Conservation (phyloP, 2,888 invertebrate species). For the Brassicogethes aeneus region DNA sequence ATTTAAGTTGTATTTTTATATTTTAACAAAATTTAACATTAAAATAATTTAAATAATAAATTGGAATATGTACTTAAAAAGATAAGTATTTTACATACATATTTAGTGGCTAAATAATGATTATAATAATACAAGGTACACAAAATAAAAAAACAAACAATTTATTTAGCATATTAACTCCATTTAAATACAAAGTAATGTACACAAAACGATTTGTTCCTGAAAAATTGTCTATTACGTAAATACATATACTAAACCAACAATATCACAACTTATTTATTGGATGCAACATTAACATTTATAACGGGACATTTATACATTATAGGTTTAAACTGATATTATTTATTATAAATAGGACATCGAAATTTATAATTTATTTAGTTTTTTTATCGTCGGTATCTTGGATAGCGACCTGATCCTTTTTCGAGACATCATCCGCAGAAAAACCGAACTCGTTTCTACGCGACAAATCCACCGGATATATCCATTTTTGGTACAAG, state of each 20-base stretch:
- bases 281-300: not conserved
- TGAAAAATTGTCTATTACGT: too few species aligned
- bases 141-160: too few species aligned
- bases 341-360: not conserved
- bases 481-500: conserved; percentile 97
- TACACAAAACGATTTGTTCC: too few species aligned
- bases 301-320: not conserved
- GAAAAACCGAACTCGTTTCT: conserved; percentile 98
- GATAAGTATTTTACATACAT: too few species aligned
- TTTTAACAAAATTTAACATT: too few species aligned
- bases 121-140: too few species aligned
- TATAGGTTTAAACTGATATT: not conserved
- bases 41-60: too few species aligned
- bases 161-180: too few species aligned
- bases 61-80: too few species aligned
- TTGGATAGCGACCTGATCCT: conserved; percentile 4
- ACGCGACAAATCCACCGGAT: conserved; percentile 90
- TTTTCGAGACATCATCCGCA: conserved; percentile 50
- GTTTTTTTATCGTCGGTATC: conserved; percentile 4
- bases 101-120: too few species aligned
- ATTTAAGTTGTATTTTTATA: too few species aligned
- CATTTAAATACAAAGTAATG: too few species aligned
- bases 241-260: not conserved
- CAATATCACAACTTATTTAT: not conserved
- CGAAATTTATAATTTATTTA: conserved; percentile 1